Percentiles rank a stretch among this genome's conserved stretches.
Conservation (phyloP, 2,888 invertebrate genomes). For the Lydus trimaculatus region DNA sequence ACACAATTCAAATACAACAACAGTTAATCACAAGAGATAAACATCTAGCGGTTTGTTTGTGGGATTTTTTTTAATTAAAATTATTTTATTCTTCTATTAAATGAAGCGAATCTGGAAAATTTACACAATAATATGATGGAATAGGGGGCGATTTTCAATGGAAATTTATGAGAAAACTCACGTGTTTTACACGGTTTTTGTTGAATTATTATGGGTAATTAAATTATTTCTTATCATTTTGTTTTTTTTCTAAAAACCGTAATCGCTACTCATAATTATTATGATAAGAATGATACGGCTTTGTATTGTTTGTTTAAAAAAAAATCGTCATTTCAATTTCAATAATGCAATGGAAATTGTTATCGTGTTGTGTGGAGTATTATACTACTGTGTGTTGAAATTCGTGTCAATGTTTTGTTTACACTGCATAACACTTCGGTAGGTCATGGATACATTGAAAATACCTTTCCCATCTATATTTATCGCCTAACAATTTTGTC, state of each 20-base stretch:
- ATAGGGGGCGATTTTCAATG: too few relatives aligned
- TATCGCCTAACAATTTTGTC: not conserved
- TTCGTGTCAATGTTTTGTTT: conserved; percentile 33
- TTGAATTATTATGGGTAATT: too few relatives aligned
- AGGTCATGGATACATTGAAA: conserved; percentile 32
- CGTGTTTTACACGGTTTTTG: too few relatives aligned
- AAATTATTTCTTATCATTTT: not conserved
- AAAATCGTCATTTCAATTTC: not conserved
- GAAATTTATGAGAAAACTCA: too few relatives aligned
- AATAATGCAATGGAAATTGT: conserved; percentile 2
- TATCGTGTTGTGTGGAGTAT: not conserved
- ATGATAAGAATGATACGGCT: not conserved
- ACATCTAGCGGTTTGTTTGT: not conserved
- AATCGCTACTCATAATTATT: not conserved
- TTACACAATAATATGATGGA: too few relatives aligned
- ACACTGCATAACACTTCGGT: conserved; percentile 32
- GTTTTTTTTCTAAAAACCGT: not conserved
- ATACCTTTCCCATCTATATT: conserved; percentile 18
- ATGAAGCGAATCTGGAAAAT: too few relatives aligned
- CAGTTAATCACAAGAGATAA: not conserved
- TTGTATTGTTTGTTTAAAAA: not conserved
- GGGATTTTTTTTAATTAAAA: too few relatives aligned
- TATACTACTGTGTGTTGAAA: conserved; percentile 6
- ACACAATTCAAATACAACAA: not conserved
- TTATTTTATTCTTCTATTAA: too few relatives aligned